These are phyloP conservation scores for Drosophila birchii DNA, from an alignment of 2,888 invertebrate genomes.

Conservation along the genomic window DNA sequence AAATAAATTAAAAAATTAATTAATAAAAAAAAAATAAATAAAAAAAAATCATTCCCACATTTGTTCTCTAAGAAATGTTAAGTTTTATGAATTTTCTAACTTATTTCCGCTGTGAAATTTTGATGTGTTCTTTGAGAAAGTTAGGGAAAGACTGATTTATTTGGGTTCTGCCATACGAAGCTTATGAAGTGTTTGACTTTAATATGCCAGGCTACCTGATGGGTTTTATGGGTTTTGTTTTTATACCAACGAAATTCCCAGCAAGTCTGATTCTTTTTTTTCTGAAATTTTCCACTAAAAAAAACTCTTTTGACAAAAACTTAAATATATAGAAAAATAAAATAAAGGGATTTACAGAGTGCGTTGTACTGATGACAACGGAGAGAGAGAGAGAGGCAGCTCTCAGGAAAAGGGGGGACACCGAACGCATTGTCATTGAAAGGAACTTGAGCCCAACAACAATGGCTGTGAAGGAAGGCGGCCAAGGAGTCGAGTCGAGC, in stretches of 20 bases:
- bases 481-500: slow-evolving; percentile 6
- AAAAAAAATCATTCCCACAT: too few relatives aligned
- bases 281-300: neutral
- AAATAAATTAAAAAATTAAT: too few relatives aligned
- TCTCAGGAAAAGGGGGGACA: slow-evolving; percentile 7
- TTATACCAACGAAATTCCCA: neutral
- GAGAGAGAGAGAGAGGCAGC: slow-evolving; percentile 24
- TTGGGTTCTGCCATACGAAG: neutral
- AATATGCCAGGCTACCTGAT: neutral
- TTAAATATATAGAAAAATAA: slow-evolving; percentile 12
- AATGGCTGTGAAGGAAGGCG: slow-evolving; percentile 29
- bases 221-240: neutral
- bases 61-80: too few relatives aligned
- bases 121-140: neutral
- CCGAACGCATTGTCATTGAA: slow-evolving; percentile 75
- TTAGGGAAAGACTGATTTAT: neutral
- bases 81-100: too few relatives aligned
- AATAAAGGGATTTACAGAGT: slow-evolving; percentile 46
- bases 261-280: neutral
- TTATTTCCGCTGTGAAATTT: too few relatives aligned
- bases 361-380: slow-evolving; percentile 68
- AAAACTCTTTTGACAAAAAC: slow-evolving; percentile 15
- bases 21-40: too few relatives aligned
- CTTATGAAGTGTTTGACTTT: neutral
- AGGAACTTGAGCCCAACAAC: slow-evolving; percentile 66